These are phyloP conservation scores for Dendrolimus houi DNA, from an alignment of 2,888 invertebrate genomes.

Conservation along the genomic window DNA sequence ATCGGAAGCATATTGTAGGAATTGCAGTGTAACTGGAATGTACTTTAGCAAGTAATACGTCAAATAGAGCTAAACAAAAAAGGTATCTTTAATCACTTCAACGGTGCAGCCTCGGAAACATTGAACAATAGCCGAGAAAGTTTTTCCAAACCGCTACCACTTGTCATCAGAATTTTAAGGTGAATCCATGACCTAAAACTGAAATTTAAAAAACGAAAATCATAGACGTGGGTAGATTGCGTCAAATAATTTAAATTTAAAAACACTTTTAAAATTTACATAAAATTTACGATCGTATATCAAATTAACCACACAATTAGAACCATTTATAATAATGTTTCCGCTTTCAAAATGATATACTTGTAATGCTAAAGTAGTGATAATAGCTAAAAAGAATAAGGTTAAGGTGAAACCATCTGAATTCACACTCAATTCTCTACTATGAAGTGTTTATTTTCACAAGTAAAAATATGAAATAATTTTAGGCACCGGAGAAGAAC, in stretches of 20 bases:
- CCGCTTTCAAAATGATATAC: not conserved
- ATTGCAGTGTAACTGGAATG: too few relatives aligned
- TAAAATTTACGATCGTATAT: not conserved
- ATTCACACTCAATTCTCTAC: too few relatives aligned
- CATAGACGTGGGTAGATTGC: not conserved
- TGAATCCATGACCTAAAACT: not conserved
- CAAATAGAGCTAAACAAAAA: conserved; percentile 22
- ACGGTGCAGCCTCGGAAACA: conserved; percentile 26
- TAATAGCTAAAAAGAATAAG: not conserved
- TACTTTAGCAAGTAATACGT: conserved; percentile 1
- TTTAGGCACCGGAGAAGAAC: too few relatives aligned
- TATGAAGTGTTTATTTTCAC: too few relatives aligned
- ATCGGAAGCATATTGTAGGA: too few relatives aligned
- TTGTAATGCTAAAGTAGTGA: too few relatives aligned
- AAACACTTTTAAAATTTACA: not conserved
- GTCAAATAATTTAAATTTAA: not conserved
- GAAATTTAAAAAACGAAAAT: not conserved
- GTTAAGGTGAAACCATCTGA: not conserved
- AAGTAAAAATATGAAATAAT: too few relatives aligned
- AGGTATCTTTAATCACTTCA: conserved; percentile 34
- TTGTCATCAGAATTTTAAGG: conserved; percentile 15
- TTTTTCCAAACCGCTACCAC: conserved; percentile 25
- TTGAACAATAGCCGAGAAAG: conserved; percentile 42
- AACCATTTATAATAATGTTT: not conserved
- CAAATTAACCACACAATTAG: not conserved